Base-by-base conservation (phyloP, 2,797 vertebrate species). In the Arnoldichthys spilopterus region DNA sequence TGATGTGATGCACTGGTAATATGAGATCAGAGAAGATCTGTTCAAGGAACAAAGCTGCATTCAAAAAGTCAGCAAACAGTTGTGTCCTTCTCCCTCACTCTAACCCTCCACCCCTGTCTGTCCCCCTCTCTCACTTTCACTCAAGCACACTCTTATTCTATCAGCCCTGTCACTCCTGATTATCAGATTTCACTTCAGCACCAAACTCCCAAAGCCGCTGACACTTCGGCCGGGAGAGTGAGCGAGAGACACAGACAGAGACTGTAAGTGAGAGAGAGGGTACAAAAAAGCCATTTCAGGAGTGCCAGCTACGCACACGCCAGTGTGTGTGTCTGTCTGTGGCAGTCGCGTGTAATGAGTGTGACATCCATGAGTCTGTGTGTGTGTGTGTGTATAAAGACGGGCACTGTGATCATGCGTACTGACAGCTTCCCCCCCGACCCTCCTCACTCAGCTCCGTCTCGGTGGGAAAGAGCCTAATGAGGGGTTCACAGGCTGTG, bases 401-500 rank as follows among this genome's bases (percentile, higher is more conserved):
- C 86, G 78, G 84, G 77, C 79, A 85, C 85, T 84, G 79, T 85
- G 82, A 83, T 84, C 86, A 85, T 81, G 74, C 79, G 69, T 83
- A 74, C 83, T 83, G 84, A 85, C 86, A 84, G 76, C 54, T 80
- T 53, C 62, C 68, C 58, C 61, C 78, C 56, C n/a, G n/a, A 76
- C 70, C 74, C 73, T 13, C 67, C 56, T 76, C 67, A 43, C 83
- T 81, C 79, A 66, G 71, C 76, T 80, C 74, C 8, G 67, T 80
- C 82, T 80, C 90, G 88, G 86, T 80, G 87, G 88, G 90, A 93
- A 92, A 67, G 6, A 86, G 90, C 89, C 89, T 91, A 91, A 92
- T 90, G 92, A 92, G 91, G 90, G 91, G 91, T 94, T 94, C 90
- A 91, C 86, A 87, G 92, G 90, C 91, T 85, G 87, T 85, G 85